Conservation (phyloP, 2,113 vertebrate species). For the Elaphurus davidianus region DNA sequence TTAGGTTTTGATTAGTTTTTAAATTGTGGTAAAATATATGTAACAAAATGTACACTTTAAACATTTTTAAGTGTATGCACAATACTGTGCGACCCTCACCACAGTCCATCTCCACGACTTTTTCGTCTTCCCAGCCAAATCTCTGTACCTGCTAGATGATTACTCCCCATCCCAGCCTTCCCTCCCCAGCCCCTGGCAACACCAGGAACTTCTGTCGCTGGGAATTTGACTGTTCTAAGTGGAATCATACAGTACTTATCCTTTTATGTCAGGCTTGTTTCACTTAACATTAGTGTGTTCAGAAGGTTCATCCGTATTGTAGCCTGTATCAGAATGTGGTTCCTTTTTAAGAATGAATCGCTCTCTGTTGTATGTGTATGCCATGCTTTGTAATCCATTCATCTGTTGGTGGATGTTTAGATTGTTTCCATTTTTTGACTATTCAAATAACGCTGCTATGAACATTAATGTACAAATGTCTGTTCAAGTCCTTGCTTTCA, state of each 20-base stretch:
- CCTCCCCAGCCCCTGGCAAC: neutral
- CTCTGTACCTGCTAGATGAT: neutral
- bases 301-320: neutral
- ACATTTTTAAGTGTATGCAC: neutral
- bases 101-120: neutral
- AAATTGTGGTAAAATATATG: neutral
- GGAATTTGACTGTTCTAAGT: neutral
- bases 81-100: neutral
- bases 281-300: neutral
- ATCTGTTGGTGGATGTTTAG: no score
- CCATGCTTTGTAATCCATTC: neutral
- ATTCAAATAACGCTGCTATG: neutral
- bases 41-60: neutral
- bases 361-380: no score
- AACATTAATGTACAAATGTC: neutral
- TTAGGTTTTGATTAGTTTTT: neutral
- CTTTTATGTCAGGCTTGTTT: neutral
- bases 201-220: neutral
- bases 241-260: neutral
- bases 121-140: neutral
- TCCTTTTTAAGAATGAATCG: neutral
- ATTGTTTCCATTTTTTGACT: neutral
- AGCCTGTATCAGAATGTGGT: neutral
- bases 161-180: no score
- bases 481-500: neutral